phyloP scores from a whole-genome alignment of 1,140 invertebrate genomes.

The Drosophila arizonae region DNA sequence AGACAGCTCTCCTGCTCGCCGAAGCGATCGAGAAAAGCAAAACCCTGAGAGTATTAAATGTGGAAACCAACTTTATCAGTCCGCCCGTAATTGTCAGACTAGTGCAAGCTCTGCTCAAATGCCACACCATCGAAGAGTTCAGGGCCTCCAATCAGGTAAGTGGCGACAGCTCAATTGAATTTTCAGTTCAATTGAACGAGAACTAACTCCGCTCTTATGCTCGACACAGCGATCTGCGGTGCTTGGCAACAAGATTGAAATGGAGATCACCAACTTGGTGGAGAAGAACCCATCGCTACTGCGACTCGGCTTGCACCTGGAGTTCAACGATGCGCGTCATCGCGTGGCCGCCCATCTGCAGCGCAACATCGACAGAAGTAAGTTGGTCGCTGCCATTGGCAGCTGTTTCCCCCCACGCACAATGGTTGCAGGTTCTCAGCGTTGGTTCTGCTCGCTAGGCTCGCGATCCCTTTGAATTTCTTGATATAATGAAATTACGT shows the following conservation, averaged over 20 bases:
- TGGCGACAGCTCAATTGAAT: constrained; percentile 9
- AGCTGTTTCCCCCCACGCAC: constrained; percentile 8
- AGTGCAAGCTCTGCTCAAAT: constrained; percentile 92
- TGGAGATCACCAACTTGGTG: constrained; percentile 97
- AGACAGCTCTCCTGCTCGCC: constrained; percentile 91
- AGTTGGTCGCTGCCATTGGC: constrained; percentile 84
- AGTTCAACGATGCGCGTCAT: constrained; percentile 97
- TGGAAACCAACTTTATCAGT: constrained; percentile 98
- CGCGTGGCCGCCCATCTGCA: constrained; percentile 96
- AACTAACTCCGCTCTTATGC: neutral
- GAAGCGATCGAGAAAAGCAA: constrained; percentile 94
- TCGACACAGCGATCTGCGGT: constrained; percentile 93
- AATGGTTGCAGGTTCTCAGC: constrained; percentile 57
- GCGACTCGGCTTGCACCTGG: constrained; percentile 95
- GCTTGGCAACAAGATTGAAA: constrained; percentile 98
- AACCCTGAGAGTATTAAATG: constrained; percentile 94
- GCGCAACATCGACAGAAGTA: constrained; percentile 98
- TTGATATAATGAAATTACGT: constrained; percentile 21
- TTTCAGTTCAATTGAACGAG: neutral
- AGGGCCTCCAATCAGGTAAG: constrained; percentile 97
- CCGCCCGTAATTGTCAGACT: constrained; percentile 92
- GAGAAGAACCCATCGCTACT: constrained; percentile 96
- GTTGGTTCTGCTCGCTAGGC: constrained; percentile 65
- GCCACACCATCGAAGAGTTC: constrained; percentile 95
- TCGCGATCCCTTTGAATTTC: constrained; percentile 21